These are phyloP conservation scores for Pseudomugil tenellus DNA, from an alignment of 2,797 vertebrate species.

Conservation along the genomic window DNA sequence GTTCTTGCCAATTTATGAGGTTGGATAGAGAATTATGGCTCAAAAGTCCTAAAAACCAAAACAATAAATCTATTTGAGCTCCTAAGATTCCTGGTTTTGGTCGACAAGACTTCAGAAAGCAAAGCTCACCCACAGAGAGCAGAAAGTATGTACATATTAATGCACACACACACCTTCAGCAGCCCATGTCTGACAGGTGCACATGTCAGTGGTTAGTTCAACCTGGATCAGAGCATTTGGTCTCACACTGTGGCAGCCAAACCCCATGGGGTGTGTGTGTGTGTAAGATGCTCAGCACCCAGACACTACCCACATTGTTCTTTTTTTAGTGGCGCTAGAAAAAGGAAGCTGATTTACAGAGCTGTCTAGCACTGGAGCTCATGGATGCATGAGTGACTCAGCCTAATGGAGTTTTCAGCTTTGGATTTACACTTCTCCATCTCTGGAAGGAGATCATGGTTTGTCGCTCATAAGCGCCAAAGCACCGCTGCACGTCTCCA, in stretches of 20 bases:
- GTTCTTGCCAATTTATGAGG: neutral
- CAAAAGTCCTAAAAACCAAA: neutral
- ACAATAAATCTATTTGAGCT: too few relatives aligned
- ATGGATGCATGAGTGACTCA: conserved; percentile 73
- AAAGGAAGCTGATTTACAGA: conserved; percentile 76
- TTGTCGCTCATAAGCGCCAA: conserved; percentile 31
- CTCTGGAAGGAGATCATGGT: conserved; percentile 45
- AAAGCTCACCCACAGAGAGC: conserved; percentile 17
- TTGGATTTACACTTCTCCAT: conserved; percentile 75
- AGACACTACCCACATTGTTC: conserved; percentile 77
- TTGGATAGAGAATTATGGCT: neutral
- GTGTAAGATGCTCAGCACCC: conserved; percentile 59
- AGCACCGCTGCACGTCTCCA: conserved; percentile 26
- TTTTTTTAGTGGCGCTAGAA: conserved; percentile 69
- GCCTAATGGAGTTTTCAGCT: conserved; percentile 82
- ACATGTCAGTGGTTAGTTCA: conserved; percentile 77
- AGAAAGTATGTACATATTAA: conserved; percentile 31
- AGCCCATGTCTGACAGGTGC: conserved; percentile 75
- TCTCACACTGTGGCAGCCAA: conserved; percentile 71
- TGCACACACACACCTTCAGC: conserved; percentile 54
- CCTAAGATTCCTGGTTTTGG: too few relatives aligned
- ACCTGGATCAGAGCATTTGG: conserved; percentile 78
- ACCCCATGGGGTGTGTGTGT: conserved; percentile 51
- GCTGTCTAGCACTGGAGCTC: conserved; percentile 76
- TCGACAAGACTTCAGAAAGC: neutral